Evolutionary conservation across 2,888 invertebrate genomes (phyloP).

Genomic region (Limenitis camilla): DNA sequence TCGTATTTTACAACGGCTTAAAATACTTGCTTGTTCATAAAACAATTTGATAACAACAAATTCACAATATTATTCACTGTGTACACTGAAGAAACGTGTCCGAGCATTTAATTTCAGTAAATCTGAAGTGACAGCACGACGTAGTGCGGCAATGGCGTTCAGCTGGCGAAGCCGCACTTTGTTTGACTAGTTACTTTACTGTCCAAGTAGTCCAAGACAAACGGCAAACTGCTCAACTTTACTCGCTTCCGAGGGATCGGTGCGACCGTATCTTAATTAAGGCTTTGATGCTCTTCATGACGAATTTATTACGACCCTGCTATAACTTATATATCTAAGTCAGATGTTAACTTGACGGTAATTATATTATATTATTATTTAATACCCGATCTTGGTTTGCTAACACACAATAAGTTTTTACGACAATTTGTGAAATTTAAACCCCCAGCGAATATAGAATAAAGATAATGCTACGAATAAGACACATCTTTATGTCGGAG

Average conservation of each 20-base stretch:
- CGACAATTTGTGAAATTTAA: too few relatives aligned
- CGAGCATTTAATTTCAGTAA: constrained; percentile 50
- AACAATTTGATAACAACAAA: neutral
- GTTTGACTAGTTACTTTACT: constrained; percentile 61
- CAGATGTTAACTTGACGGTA: neutral
- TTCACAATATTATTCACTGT: constrained; percentile 9
- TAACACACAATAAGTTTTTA: too few relatives aligned
- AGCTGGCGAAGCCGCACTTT: constrained; percentile 34
- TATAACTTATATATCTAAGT: neutral
- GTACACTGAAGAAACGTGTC: constrained; percentile 39
- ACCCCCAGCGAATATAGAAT: too few relatives aligned
- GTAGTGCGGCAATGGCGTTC: constrained; percentile 13
- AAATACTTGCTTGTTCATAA: neutral
- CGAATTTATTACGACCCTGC: constrained; percentile 14
- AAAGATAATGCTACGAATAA: too few relatives aligned
- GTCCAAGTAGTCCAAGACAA: constrained; percentile 66
- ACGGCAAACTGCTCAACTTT: constrained; percentile 61
- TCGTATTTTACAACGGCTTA: too few relatives aligned
- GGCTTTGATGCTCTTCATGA: constrained; percentile 11
- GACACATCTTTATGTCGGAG: too few relatives aligned
- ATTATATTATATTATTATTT: neutral
- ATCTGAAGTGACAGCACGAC: constrained; percentile 27
- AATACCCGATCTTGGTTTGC: too few relatives aligned
- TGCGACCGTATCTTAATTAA: constrained; percentile 18
- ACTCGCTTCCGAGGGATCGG: constrained; percentile 10